These are phyloP conservation scores for Drosophila setosimentum DNA, from an alignment of 2,888 invertebrate genomes.

Conservation along the genomic window DNA sequence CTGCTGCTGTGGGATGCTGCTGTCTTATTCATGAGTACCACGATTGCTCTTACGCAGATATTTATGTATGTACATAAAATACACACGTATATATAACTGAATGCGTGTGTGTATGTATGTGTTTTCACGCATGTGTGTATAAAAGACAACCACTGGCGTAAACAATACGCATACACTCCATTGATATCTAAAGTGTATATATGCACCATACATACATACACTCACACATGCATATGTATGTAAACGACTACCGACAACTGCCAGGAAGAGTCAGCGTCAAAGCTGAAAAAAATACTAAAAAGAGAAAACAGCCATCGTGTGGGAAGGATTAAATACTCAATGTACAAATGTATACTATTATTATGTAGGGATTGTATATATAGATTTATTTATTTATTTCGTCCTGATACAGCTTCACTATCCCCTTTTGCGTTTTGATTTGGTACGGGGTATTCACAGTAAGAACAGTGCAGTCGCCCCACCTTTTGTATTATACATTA, in stretches of 20 bases:
- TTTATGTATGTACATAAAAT: constrained; percentile 10
- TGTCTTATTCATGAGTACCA: constrained; percentile 51
- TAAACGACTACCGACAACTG: constrained; percentile 39
- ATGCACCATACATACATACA: neutral
- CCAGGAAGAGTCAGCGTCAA: constrained; percentile 26
- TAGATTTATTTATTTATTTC: neutral
- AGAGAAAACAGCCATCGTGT: neutral
- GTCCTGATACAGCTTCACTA: neutral
- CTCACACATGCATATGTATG: constrained; percentile 21
- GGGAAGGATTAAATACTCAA: constrained; percentile 3
- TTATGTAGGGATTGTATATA: neutral
- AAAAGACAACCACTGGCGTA: constrained; percentile 28
- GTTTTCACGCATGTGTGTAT: constrained; percentile 2
- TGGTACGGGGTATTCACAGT: neutral
- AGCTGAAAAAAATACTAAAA: constrained; percentile 31
- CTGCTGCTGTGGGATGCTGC: constrained; percentile 48
- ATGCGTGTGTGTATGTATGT: constrained; percentile 39
- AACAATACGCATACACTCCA: constrained; percentile 16
- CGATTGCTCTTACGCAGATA: constrained; percentile 45
- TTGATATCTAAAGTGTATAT: constrained; percentile 1
- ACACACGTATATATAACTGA: neutral
- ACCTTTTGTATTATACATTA: neutral
- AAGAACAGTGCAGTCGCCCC: neutral
- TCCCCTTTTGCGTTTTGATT: neutral
- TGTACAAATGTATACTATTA: neutral